Conservation (phyloP, 1,140 invertebrate genomes). For the Radopholus similis region DNA sequence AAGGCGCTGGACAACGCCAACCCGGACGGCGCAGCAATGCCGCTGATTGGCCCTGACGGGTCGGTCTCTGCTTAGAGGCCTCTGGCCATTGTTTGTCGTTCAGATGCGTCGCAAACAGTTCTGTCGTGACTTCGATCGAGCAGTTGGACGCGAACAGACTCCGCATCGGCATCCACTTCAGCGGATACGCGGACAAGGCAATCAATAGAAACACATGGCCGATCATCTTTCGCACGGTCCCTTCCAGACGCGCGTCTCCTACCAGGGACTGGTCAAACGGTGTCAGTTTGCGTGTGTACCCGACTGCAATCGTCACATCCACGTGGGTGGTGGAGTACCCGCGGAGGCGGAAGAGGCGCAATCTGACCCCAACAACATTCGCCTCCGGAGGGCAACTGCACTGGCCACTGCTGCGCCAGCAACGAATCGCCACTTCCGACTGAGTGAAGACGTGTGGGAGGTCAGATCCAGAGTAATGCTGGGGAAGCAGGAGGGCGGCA, state of each 20-base stretch:
- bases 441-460: background rate
- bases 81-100: background rate
- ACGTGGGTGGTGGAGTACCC: background rate
- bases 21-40: background rate
- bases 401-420: background rate
- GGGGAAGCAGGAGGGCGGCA: background rate
- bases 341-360: background rate
- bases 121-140: background rate
- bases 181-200: background rate
- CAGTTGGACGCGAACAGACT: background rate
- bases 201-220: background rate
- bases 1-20: background rate
- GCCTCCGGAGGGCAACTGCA: background rate
- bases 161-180: background rate
- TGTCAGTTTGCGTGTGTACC: background rate
- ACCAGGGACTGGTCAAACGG: background rate
- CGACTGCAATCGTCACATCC: background rate
- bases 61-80: background rate
- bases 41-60: background rate
- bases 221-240: background rate
- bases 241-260: background rate
- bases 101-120: background rate
- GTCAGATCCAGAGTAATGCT: background rate
- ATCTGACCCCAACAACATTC: background rate
- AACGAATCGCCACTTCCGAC: background rate